A percentile compares a stretch with the other conserved stretches of the same genome.
Conservation (phyloP, 2,888 invertebrate genomes). For the Branchinecta sandiegonensis region DNA sequence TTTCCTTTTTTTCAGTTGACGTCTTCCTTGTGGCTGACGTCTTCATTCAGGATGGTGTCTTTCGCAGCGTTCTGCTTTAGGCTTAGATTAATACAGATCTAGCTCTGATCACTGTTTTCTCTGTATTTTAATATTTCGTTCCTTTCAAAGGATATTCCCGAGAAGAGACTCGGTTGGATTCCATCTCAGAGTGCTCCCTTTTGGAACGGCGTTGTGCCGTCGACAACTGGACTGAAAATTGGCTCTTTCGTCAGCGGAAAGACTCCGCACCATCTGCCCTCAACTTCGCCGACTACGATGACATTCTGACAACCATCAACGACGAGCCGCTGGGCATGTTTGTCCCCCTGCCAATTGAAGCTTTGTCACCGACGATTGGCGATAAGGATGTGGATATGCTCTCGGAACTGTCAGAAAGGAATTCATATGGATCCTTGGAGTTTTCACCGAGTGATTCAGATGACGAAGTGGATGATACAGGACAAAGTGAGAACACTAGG, state of each 20-base stretch:
- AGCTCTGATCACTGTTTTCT: too few species aligned
- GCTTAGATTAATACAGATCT: too few species aligned
- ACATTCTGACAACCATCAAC: background rate
- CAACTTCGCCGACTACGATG: background rate
- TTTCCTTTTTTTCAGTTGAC: too few species aligned
- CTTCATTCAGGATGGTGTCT: too few species aligned
- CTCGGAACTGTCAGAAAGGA: background rate
- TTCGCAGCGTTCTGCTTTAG: too few species aligned
- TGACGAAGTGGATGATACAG: background rate
- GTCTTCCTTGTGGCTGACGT: too few species aligned
- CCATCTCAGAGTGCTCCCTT: background rate
- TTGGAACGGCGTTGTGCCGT: background rate
- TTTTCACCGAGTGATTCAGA: background rate
- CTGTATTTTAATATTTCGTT: too few species aligned
- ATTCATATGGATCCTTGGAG: slow-evolving; percentile 13
- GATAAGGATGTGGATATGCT: background rate
- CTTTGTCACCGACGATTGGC: background rate
- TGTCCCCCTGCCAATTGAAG: background rate
- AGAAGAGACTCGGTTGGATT: too few species aligned
- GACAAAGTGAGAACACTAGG: too few species aligned
- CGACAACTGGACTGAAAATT: slow-evolving; percentile 4
- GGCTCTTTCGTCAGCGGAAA: background rate
- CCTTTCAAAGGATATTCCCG: too few species aligned
- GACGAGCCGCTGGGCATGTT: slow-evolving; percentile 4
- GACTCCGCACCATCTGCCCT: background rate